Base-by-base conservation (phyloP, 2,113 vertebrate genomes). In the Melanostigma gelatinosum region DNA sequence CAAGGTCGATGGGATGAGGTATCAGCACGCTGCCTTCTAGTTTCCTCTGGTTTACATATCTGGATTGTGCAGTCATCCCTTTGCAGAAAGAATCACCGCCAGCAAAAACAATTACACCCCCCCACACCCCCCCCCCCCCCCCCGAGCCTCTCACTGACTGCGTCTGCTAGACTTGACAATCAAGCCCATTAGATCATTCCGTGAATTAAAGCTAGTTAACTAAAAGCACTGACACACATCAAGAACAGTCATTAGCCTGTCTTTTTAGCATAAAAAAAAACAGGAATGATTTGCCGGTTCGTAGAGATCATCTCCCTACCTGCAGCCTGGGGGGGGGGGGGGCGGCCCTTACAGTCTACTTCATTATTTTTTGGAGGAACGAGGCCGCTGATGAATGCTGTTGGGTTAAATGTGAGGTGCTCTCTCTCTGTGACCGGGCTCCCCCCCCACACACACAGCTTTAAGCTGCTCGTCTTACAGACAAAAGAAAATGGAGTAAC, bases 261-360 rank as follows among this genome's bases (percentile, higher is more conserved):
- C 90, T 89, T 89, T 93, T 91, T 90, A 93, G 85, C 91, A 91
- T 82, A 77, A 85, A 91, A 89, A 89, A 87, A 89, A 89, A 87
- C 84, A 89, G 82, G 84, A 79, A 82, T 94, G 86, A 94, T 92
- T 94, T 93, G 71, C 86, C 72, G 85, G 92, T 93, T 95, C 89
- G 92, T 83, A 90, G 95, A 95, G 93, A 94, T 96, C 93, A 94
- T 84, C 93, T 92, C 79, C 91, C 87, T 89, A 94, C 90, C 79
- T 67, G 79, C 80, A 86, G 93, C 92, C 89, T 6, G 66, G 87
- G 34, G 32, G 34, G 92, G 94, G 66, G 87, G 34, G 32, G 34
- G 92, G 94, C 87, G 84, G 87, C 90, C 82, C 55, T 62, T 80
- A 77, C 92, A 65, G 79, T 90, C 91, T 89, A 86, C 81, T 70